Conservation (phyloP, 2,113 vertebrate genomes). For the Eulemur rufifrons region DNA sequence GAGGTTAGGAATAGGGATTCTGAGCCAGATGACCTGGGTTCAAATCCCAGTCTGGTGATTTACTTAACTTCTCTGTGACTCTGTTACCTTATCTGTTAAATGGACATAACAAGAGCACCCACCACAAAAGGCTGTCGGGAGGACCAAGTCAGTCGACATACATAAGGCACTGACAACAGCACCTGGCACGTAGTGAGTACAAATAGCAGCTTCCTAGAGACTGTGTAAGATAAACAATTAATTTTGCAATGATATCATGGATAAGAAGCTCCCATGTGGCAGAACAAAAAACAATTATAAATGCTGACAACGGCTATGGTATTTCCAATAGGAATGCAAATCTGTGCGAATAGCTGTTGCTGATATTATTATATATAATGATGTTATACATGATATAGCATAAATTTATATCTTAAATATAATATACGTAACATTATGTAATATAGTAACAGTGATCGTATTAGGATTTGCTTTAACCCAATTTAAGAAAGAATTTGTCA, state of each 20-base stretch:
- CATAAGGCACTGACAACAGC: neutral
- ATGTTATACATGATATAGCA: neutral
- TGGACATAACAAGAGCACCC: neutral
- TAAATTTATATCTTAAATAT: neutral
- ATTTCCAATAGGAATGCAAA: neutral
- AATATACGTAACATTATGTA: neutral
- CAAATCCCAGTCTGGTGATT: neutral
- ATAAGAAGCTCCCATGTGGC: neutral
- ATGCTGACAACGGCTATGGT: neutral
- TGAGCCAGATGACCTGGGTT: neutral
- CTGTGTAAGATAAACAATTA: neutral
- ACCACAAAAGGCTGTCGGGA: neutral
- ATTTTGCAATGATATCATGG: neutral
- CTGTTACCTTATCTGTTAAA: neutral
- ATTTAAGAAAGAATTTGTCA: neutral
- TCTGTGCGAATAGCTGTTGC: neutral
- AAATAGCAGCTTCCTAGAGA: conserved; percentile 68
- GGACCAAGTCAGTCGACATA: neutral
- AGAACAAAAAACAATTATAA: neutral
- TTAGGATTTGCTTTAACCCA: neutral
- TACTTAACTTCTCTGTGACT: neutral
- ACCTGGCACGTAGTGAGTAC: neutral
- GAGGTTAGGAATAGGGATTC: neutral
- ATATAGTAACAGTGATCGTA: neutral
- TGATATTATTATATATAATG: neutral